Conservation (phyloP, 2,797 vertebrate genomes). For the Halcyon smyrnensis region DNA sequence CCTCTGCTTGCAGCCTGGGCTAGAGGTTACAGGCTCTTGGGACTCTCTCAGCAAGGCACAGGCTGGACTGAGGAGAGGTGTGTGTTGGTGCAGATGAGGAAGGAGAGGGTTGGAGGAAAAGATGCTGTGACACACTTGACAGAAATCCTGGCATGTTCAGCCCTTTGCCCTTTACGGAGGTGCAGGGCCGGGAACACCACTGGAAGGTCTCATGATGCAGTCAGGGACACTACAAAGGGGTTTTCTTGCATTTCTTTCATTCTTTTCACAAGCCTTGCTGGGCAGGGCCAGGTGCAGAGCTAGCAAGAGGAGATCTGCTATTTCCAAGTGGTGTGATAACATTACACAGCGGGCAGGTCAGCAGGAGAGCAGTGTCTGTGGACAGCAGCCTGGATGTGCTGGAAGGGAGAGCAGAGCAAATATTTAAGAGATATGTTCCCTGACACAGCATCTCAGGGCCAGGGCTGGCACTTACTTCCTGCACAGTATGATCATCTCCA, state of each 20-base stretch:
- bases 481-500: not conserved
- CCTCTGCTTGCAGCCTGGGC: not conserved
- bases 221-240: not conserved
- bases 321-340: not conserved
- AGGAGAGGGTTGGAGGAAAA: not conserved
- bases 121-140: not conserved
- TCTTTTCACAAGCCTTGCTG: not conserved
- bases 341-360: not conserved
- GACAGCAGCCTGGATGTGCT: slow-evolving; percentile 3
- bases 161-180: not conserved
- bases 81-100: not conserved
- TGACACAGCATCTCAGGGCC: not conserved
- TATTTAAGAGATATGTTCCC: not conserved
- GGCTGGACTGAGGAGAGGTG: not conserved
- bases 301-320: not conserved
- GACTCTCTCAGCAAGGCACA: not conserved
- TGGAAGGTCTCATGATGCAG: not conserved
- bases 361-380: not conserved
- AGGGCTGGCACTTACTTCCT: not conserved
- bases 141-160: not conserved
- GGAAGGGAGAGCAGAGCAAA: slow-evolving; percentile 12
- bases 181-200: not conserved
- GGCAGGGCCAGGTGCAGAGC: not conserved
- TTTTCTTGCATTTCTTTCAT: not conserved
- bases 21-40: not conserved